A percentile compares a stretch with the other conserved stretches of the same genome.
These are phyloP conservation scores for Stenodema calcarata DNA, from an alignment of 2,888 invertebrate genomes.

Conservation along the genomic window DNA sequence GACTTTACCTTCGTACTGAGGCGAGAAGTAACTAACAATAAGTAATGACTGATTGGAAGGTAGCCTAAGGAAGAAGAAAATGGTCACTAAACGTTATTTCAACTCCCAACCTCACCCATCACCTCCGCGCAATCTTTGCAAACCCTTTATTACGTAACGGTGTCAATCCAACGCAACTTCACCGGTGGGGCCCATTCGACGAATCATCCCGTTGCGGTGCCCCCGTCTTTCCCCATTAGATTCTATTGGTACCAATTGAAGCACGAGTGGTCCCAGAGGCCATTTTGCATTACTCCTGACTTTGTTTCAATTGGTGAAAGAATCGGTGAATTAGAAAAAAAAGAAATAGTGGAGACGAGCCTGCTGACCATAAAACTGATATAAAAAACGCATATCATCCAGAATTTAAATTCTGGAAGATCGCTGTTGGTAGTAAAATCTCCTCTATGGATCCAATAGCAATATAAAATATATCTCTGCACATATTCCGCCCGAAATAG, in stretches of 20 bases:
- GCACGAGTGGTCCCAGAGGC: neutral
- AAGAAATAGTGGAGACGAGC: neutral
- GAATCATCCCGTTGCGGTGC: neutral
- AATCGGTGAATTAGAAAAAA: neutral
- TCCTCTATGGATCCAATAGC: too few species aligned
- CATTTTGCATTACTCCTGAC: neutral
- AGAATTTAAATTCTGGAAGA: too few species aligned
- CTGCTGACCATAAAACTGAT: neutral
- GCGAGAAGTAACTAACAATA: neutral
- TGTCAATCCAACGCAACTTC: neutral
- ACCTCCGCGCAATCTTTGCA: neutral
- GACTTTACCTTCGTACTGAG: neutral
- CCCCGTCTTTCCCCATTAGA: neutral
- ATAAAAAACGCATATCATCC: too few species aligned
- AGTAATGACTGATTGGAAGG: neutral
- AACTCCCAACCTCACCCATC: neutral
- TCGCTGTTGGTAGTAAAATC: too few species aligned
- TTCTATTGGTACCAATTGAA: constrained; percentile 11
- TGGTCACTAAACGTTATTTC: neutral
- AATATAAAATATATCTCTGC: too few species aligned
- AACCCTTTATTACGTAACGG: neutral
- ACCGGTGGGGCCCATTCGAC: constrained; percentile 5
- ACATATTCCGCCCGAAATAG: too few species aligned
- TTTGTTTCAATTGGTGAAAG: neutral
- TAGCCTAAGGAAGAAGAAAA: neutral